phyloP scores from a whole-genome alignment of 1,140 invertebrate species.

The Cyphomyrmex costatus region DNA sequence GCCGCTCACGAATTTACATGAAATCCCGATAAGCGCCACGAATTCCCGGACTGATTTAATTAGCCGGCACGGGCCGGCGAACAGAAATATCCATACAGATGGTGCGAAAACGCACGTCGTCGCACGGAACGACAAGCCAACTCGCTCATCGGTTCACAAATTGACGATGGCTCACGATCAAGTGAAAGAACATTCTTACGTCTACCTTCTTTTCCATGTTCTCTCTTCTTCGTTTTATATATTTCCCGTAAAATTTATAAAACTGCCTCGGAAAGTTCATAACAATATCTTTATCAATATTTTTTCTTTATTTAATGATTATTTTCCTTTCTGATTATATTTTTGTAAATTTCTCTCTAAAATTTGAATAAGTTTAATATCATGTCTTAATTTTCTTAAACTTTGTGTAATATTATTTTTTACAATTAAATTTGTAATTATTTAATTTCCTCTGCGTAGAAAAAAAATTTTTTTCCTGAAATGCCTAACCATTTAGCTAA shows the following conservation, averaged over 20 bases:
- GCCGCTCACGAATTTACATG: conserved; percentile 76
- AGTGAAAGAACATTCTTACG: conserved; percentile 63
- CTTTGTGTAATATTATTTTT: background rate
- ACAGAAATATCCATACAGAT: conserved; percentile 77
- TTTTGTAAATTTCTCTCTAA: too few species aligned
- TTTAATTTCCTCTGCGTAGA: background rate
- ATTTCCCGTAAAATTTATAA: conserved; percentile 8
- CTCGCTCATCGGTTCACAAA: conserved; percentile 78
- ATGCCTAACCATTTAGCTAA: too few species aligned
- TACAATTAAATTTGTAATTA: background rate
- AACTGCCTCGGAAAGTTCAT: background rate
- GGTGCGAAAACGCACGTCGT: conserved; percentile 78
- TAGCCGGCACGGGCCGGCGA: conserved; percentile 65
- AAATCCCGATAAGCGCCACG: conserved; percentile 77
- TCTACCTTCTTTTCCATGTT: background rate
- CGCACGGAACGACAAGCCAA: conserved; percentile 50
- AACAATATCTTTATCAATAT: conserved; percentile 3
- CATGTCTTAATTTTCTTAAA: background rate
- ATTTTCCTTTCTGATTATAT: background rate
- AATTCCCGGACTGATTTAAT: conserved; percentile 80
- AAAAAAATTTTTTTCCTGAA: background rate
- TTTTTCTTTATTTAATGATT: background rate
- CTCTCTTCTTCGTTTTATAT: background rate
- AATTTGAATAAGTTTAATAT: background rate
- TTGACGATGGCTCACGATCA: conserved; percentile 74